A percentile compares a stretch with the other conserved stretches of the same genome.
These are phyloP conservation scores for Rhopalosiphum nymphaeae DNA, from an alignment of 2,888 invertebrate species.

Conservation along the genomic window DNA sequence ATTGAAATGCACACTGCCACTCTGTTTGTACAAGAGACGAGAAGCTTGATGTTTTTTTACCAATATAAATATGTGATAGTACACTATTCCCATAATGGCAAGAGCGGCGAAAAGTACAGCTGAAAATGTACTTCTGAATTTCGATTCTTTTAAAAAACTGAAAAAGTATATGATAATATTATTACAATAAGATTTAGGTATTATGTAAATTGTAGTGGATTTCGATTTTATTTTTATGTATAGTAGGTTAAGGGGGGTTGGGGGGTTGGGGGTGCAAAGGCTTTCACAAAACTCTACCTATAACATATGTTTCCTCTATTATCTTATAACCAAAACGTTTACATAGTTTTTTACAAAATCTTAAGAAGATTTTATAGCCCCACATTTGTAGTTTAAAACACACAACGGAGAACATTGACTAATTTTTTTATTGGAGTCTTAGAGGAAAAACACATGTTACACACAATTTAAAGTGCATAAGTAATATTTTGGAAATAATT, in stretches of 20 bases:
- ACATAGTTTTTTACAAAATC: background rate
- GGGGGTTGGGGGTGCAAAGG: background rate
- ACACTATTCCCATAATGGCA: constrained; percentile 75
- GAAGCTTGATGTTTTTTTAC: constrained; percentile 73
- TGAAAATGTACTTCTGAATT: constrained; percentile 73
- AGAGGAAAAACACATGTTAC: no score
- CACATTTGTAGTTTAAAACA: background rate
- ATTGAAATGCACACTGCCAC: constrained; percentile 45
- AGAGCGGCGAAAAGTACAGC: constrained; percentile 75
- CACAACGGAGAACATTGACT: background rate
- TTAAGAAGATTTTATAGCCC: background rate
- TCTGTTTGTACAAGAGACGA: constrained; percentile 70
- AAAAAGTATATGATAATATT: constrained; percentile 63
- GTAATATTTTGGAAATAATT: background rate
- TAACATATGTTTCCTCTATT: no score
- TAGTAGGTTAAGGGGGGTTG: background rate
- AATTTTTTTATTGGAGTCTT: no score
- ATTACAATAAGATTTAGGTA: background rate
- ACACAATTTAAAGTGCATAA: background rate
- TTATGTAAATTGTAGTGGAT: background rate
- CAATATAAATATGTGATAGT: constrained; percentile 75
- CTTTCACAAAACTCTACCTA: background rate
- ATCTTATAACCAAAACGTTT: no score
- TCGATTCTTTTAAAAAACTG: constrained; percentile 71
- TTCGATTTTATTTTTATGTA: background rate